Evolutionary conservation across 2,113 vertebrate species (phyloP), one percentile per base, ranked within the genome.

Genomic region (Neotoma lepida): DNA sequence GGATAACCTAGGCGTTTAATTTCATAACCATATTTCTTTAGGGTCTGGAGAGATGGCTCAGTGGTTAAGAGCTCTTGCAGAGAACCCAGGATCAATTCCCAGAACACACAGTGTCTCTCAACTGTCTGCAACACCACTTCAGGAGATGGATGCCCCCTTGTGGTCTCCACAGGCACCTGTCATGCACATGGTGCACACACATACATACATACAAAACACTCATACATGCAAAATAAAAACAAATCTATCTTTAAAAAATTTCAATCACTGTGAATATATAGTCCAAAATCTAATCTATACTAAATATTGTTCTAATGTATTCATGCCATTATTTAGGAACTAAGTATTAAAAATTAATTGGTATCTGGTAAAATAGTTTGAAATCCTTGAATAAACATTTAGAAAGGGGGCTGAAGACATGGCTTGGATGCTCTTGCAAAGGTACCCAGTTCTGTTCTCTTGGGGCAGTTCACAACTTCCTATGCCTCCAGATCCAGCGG

Each of bases 301-400:
- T 70, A 51, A 93, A 86, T 5, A 30, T 2, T 63, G 44, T 81
- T 91, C 22, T 66, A 89, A 70, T 44, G 91, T 89, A 26, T 49
- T 74, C 64, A 78, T 61, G 3, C 10, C 64, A 5, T 28, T 78
- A 81, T 66, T 93, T 90, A 54, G 63, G 56, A 88, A 46, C 26
- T 63, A 86, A 56, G 51, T 20, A 56, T 18, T 81, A 81, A 81
- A 22, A 71, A 20, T 71, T 78, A 54, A 86, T 81, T 78, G 54
- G 15, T 56, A 81, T 63, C 86, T 94, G 44, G 20, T 63, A 89
- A 91, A 89, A 73, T 77, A 89, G 20, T 76, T 80, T 30, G 26
- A 95, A 94, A 88, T 30, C 17, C 35, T 73, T 66, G 4, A 61
- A 82, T 87, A 82, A 56, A 89, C 56, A 77, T 82, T 51, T 86